Evolutionary conservation across 2,888 invertebrate species (phyloP).

Genomic region (Luperina nickerlii): DNA sequence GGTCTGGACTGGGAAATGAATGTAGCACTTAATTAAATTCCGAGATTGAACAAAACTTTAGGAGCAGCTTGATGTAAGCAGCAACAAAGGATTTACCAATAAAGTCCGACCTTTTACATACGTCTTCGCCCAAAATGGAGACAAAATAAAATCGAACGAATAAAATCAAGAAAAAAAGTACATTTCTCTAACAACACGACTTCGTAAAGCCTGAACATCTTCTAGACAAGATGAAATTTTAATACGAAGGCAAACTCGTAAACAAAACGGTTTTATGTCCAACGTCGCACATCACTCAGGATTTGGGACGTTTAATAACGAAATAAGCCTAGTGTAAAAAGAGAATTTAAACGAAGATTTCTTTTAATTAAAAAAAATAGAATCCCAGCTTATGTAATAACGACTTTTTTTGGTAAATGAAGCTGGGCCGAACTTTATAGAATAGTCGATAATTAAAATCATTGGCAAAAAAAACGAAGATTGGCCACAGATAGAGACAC

Average conservation of each 20-base stretch:
- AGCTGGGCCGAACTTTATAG: not conserved
- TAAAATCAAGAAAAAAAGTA: not conserved
- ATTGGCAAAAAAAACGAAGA: not conserved
- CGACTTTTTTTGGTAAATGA: not conserved
- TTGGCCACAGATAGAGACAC: not conserved
- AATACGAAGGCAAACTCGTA: slow-evolving; percentile 50
- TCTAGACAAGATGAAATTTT: slow-evolving; percentile 55
- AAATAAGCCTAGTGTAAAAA: slow-evolving; percentile 45
- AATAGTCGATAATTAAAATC: not conserved
- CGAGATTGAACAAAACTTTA: not conserved
- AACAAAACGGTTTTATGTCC: slow-evolving; percentile 54
- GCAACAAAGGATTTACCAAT: not conserved
- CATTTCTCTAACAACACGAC: slow-evolving; percentile 8
- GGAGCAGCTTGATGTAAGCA: not conserved
- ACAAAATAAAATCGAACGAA: not conserved
- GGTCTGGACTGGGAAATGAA: too few relatives aligned
- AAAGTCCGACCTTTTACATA: not conserved
- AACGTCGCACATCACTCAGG: slow-evolving; percentile 50
- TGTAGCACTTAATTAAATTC: not conserved
- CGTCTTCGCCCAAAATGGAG: not conserved
- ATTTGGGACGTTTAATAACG: slow-evolving; percentile 51
- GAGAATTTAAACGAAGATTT: slow-evolving; percentile 18
- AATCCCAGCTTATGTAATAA: not conserved
- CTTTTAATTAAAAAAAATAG: slow-evolving; percentile 31
- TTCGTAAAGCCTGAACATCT: slow-evolving; percentile 25